Conservation (phyloP, 2,797 vertebrate species). For the Phyllotis vaccarum region DNA sequence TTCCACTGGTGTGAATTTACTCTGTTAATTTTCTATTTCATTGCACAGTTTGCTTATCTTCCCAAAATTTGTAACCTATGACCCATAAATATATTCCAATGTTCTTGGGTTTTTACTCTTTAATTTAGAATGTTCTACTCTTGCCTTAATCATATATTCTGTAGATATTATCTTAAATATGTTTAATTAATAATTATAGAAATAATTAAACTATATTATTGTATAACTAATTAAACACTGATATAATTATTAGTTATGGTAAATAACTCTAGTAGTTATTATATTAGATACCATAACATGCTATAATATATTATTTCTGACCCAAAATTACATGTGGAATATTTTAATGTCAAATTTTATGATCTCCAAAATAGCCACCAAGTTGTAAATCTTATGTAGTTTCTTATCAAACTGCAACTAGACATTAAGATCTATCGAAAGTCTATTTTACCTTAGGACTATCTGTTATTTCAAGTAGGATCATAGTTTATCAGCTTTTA, state of each 20-base stretch:
- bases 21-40: not conserved
- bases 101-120: not conserved
- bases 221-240: not conserved
- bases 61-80: not conserved
- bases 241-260: not conserved
- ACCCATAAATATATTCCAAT: constrained; percentile 21
- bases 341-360: not conserved
- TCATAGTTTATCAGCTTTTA: constrained; percentile 55
- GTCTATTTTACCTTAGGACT: constrained; percentile 8
- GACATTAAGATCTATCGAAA: constrained; percentile 10
- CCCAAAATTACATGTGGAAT: not conserved
- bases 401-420: constrained; percentile 23
- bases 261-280: not conserved
- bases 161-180: not conserved
- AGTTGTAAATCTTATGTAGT: not conserved
- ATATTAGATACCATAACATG: not conserved
- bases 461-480: constrained; percentile 50
- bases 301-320: not conserved
- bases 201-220: not conserved
- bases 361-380: not conserved
- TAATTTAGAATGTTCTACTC: not conserved
- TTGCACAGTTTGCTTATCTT: not conserved
- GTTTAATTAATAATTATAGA: not conserved
- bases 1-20: not conserved
- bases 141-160: constrained; percentile 12